These are phyloP conservation scores for Poecilia gillii DNA, from an alignment of 2,797 vertebrate species.

Conservation along the genomic window DNA sequence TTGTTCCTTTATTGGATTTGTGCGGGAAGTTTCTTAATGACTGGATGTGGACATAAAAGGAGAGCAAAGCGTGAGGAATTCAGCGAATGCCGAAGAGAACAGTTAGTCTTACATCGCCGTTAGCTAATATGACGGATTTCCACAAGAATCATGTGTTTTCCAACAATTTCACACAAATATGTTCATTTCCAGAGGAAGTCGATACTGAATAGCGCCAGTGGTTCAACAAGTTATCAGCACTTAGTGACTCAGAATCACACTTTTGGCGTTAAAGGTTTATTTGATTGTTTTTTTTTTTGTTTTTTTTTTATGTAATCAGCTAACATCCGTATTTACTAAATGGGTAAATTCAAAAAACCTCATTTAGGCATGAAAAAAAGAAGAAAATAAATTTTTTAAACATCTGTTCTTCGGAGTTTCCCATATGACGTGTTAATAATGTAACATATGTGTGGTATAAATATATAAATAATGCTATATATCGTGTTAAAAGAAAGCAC, in stretches of 20 bases:
- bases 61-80: constrained; percentile 54
- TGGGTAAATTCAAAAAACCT: neutral
- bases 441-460: neutral
- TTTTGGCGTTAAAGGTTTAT: neutral
- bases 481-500: neutral
- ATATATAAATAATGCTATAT: neutral
- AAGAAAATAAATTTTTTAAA: neutral
- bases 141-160: constrained; percentile 38
- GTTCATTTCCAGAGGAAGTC: constrained; percentile 43
- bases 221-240: constrained; percentile 25
- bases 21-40: constrained; percentile 59
- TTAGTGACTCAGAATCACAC: neutral
- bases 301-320: neutral
- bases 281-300: neutral
- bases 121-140: constrained; percentile 25
- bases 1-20: constrained; percentile 76
- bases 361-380: neutral
- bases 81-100: constrained; percentile 49
- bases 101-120: constrained; percentile 38
- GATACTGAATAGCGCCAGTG: neutral
- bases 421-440: neutral
- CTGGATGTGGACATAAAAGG: constrained; percentile 67
- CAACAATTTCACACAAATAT: constrained; percentile 42
- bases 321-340: neutral
- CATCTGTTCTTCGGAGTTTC: neutral